Evolutionary conservation across 2,113 vertebrate species (phyloP).

Genomic region (Petromus typicus): DNA sequence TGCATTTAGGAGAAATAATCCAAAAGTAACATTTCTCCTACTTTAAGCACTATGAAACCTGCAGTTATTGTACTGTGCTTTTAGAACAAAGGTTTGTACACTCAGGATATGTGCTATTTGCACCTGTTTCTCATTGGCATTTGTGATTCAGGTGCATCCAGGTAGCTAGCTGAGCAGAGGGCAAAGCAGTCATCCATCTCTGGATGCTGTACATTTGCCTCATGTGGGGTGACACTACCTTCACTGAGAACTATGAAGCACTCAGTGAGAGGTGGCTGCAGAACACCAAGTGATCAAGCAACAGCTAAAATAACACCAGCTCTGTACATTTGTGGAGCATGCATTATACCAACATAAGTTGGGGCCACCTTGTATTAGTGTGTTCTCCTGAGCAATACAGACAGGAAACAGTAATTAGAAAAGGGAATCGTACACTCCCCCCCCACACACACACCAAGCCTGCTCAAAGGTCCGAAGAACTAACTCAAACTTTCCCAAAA

Average conservation of each 20-base stretch:
- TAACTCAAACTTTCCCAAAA: constrained; percentile 15
- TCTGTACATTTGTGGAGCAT: constrained; percentile 6
- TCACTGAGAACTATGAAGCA: constrained; percentile 4
- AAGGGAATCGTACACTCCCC: background rate
- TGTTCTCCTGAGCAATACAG: background rate
- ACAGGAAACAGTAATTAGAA: constrained; percentile 7
- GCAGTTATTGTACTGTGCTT: background rate
- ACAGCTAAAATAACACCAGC: background rate
- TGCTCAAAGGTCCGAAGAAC: background rate
- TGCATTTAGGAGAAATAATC: constrained; percentile 44
- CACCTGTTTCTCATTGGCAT: constrained; percentile 48
- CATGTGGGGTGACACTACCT: background rate
- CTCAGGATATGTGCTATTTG: background rate
- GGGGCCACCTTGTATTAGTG: background rate
- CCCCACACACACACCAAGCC: background rate
- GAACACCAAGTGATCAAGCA: background rate
- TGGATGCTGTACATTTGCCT: background rate
- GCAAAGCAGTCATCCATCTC: background rate
- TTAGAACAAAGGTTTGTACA: background rate
- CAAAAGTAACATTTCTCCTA: constrained; percentile 57
- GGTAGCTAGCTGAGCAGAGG: background rate
- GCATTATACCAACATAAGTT: constrained; percentile 35
- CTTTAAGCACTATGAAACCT: background rate
- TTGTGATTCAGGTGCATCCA: constrained; percentile 15
- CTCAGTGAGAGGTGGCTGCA: constrained; percentile 33